Base-by-base conservation (phyloP, 2,888 invertebrate species). In the Dromius quadrimaculatus region DNA sequence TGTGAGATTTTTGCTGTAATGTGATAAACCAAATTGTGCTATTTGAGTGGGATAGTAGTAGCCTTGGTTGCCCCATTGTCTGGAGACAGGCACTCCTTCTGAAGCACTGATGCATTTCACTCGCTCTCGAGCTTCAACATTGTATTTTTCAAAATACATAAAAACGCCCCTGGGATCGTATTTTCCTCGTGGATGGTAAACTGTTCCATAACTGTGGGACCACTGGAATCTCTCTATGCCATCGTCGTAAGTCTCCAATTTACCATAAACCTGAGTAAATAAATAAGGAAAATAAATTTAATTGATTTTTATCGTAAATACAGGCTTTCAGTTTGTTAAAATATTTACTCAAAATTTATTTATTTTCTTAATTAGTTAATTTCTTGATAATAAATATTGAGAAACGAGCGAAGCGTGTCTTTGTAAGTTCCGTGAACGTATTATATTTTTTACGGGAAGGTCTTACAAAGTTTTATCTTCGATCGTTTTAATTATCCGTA, bases 31-130 rank as follows among this genome's bases (percentile, higher is more conserved):
- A 81, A 95, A 99, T 82, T 99, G 99, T 3, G 98, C 97, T 74
- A 99, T 97, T 84, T 99, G 98, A 0, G 97, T 98, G 0, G 98
- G 97, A 84, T 99, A 99, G 82, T 92, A 96, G 82, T 98, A 98
- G 0, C 98, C 98, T 73, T 90, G 89, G 32, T 92, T 91, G 77
- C 96, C 94, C 99, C 99, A 99, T 80, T 97, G 97, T 0, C 93
- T 95, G n/a, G 95, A 95, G 64, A 97, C 91, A 0, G 97, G 97
- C 11, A 97, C 96, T 77, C 97, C 97, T 79, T 96, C 94, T 9
- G 89, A 88, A 0, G 93, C 98, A 82, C 94, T 96, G 76, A 99
- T 92, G 82, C 97, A 98, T 82, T 97, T 96, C 0, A 99, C 98
- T 70, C 98, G 86, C 78, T 97, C 97, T 62, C 98, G 85, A 2